phyloP scores from a whole-genome alignment of 1,140 invertebrate genomes.

The Centruroides sculpturatus region DNA sequence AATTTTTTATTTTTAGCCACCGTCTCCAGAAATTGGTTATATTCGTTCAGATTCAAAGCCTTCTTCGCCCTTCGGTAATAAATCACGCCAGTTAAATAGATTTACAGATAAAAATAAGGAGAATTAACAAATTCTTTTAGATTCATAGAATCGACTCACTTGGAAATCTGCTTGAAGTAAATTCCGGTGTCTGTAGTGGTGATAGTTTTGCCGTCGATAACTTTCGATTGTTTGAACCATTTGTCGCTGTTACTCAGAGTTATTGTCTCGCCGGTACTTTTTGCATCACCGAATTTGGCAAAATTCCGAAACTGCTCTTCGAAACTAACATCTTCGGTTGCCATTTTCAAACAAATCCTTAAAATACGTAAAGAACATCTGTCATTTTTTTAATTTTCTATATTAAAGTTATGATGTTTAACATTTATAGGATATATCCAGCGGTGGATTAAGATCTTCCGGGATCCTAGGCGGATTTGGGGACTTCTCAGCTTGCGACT shows the following conservation, averaged over 20 bases:
- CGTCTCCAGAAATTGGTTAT: conserved; percentile 65
- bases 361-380: too few species aligned
- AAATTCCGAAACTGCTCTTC: conserved; percentile 46
- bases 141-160: conserved; percentile 34
- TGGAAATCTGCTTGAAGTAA: conserved; percentile 66
- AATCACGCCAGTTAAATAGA: background rate
- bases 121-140: too few species aligned
- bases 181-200: conserved; percentile 74
- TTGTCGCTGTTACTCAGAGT: conserved; percentile 80
- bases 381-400: too few species aligned
- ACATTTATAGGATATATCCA: too few species aligned
- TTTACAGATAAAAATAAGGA: too few species aligned
- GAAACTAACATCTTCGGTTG: conserved; percentile 19
- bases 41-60: conserved; percentile 41
- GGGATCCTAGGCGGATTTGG: too few species aligned
- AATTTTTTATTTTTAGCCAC: conserved; percentile 63
- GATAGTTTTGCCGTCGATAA: conserved; percentile 76
- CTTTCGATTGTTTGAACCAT: conserved; percentile 87
- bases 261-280: conserved; percentile 69
- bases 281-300: conserved; percentile 73
- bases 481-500: too few species aligned
- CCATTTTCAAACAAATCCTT: background rate
- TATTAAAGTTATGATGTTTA: too few species aligned
- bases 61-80: conserved; percentile 17
- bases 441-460: too few species aligned